Evolutionary conservation across 2,113 vertebrate species (phyloP).

Genomic region (Perognathus longimembris): DNA sequence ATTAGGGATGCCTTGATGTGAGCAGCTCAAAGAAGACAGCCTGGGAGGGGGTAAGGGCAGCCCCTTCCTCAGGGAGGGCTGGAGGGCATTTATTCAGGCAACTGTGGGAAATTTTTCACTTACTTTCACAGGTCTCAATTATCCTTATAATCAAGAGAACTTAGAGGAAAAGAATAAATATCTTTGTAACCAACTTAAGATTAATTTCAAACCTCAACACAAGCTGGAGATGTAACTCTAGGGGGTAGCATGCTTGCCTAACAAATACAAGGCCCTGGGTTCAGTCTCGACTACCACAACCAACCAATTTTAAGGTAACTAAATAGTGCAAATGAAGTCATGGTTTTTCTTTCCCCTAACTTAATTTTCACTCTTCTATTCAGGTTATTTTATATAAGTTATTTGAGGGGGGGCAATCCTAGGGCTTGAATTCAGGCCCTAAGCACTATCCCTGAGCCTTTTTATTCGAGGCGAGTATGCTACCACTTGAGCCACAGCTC

Average conservation of each 20-base stretch:
- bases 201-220: background rate
- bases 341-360: background rate
- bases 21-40: background rate
- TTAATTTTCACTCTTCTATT: background rate
- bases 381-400: background rate
- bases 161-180: background rate
- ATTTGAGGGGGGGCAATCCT: background rate
- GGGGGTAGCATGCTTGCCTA: too few relatives aligned
- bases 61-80: background rate
- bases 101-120: rapidly evolving
- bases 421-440: too few relatives aligned
- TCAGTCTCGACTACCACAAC: too few relatives aligned
- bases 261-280: too few relatives aligned
- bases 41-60: too few relatives aligned
- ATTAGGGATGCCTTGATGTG: background rate
- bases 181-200: background rate
- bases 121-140: background rate
- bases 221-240: too few relatives aligned
- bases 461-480: too few relatives aligned
- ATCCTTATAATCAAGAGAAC: background rate
- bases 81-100: background rate
- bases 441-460: too few relatives aligned
- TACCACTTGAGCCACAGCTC: too few relatives aligned
- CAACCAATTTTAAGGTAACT: background rate
- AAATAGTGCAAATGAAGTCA: background rate